Conservation (phyloP, 2,888 invertebrate species). For the Hypena proboscidalis region DNA sequence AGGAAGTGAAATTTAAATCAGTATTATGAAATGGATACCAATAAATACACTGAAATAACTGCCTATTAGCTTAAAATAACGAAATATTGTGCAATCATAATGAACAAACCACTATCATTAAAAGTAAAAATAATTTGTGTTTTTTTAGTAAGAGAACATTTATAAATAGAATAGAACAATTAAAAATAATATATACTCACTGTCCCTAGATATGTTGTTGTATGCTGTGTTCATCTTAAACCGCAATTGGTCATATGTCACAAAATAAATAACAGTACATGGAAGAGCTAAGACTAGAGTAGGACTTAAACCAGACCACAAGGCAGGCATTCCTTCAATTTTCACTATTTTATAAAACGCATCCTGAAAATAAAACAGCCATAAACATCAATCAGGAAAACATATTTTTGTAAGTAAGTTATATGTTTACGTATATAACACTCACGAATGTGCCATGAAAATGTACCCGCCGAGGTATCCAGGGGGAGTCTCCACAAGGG, state of each 20-base stretch:
- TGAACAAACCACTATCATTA: no score
- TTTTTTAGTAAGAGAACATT: no score
- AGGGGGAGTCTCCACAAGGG: constrained; percentile 88
- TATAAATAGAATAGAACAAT: no score
- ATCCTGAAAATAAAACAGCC: constrained; percentile 93
- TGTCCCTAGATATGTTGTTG: constrained; percentile 65
- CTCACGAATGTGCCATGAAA: constrained; percentile 91
- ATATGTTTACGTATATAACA: not conserved
- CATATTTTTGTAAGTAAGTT: not conserved
- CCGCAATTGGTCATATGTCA: constrained; percentile 96
- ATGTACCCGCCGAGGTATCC: constrained; percentile 88
- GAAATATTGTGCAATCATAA: no score
- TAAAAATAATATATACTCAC: constrained; percentile 56
- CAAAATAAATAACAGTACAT: constrained; percentile 98
- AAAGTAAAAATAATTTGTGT: not conserved
- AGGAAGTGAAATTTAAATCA: no score
- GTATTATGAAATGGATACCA: no score
- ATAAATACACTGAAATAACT: no score
- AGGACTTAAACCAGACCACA: constrained; percentile 99
- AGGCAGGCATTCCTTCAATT: constrained; percentile 93
- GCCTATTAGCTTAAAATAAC: no score
- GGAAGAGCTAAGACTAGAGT: constrained; percentile 98
- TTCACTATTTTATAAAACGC: constrained; percentile 97
- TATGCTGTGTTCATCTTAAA: constrained; percentile 86
- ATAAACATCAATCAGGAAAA: constrained; percentile 2